Base-by-base conservation (phyloP, 2,888 invertebrate species). In the Melanotus villosus region DNA sequence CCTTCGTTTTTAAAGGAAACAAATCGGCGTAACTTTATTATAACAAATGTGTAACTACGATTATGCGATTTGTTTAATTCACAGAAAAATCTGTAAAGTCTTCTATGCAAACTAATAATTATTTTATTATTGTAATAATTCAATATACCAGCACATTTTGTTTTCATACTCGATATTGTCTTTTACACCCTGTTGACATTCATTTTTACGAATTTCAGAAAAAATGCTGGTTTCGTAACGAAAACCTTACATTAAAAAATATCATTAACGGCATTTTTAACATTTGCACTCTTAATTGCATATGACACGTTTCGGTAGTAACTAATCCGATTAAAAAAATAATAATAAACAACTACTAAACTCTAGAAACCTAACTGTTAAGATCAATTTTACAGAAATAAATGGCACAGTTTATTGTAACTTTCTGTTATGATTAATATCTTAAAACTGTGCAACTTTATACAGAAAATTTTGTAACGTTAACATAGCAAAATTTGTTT, bases 391-490 rank as follows among this genome's bases (percentile, higher is more conserved):
- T 57, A 47, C 19, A 56, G 36, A 47, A 26, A 23, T 23, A 60
- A 45, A 65, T 65, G 65, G 65, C 65, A 65, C 65, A 57, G 57
- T 57, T 45, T 65, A 14, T 18, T 45, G 38, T 52, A 62, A 14
- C 14, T 19, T n/a, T 50, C 30, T 30, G 21, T 56, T n/a, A 10
- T 1, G 16, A 36, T 19, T 19, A 56, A 56, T 56, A 38, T 56
- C 36, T 6, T 21, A 12, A 56, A 56, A 56, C 56, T 56, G 56
- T 56, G 56, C 56, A 52, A 16, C 16, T 14, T 18, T 52, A 23
- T 47, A 47, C 18, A 47, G 23, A 16, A 52, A 52, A 47, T 3
- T 26, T 26, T 5, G 26, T 3, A 26, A 3, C n/a, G n/a, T n/a
- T n/a, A n/a, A n/a, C n/a, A n/a, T n/a, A n/a, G n/a, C n/a, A n/a